Percentiles rank a stretch among this genome's conserved stretches.
Evolutionary conservation across 2,888 invertebrate genomes (phyloP).

Genomic region (Hydropsyche betteni): DNA sequence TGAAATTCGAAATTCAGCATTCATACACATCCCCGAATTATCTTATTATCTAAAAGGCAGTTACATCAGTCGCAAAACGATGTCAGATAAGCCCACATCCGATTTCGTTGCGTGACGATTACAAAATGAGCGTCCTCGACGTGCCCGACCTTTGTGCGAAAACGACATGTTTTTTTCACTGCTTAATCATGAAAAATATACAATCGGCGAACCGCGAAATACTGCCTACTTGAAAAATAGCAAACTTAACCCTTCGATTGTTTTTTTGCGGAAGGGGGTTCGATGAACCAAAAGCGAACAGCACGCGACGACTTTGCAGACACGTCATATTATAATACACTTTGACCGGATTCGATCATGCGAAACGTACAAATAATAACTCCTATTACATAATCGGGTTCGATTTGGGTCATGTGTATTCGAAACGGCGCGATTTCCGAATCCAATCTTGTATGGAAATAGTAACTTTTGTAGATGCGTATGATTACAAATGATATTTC

Average conservation of each 20-base stretch:
- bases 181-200: neutral
- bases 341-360: too few relatives aligned
- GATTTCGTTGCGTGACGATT: slow-evolving; percentile 16
- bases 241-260: neutral
- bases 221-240: neutral
- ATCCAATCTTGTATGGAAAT: too few relatives aligned
- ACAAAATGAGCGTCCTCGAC: slow-evolving; percentile 14
- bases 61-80: slow-evolving; percentile 15
- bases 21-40: neutral
- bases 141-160: slow-evolving; percentile 6
- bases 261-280: neutral
- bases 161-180: neutral
- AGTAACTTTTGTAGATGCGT: too few relatives aligned
- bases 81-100: slow-evolving; percentile 27
- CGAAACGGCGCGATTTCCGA: too few relatives aligned
- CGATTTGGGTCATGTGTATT: too few relatives aligned
- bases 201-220: neutral
- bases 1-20: neutral
- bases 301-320: too few relatives aligned
- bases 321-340: too few relatives aligned
- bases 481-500: too few relatives aligned
- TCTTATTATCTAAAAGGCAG: neutral
- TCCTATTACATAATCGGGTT: too few relatives aligned
- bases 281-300: too few relatives aligned
- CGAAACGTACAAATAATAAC: too few relatives aligned